A percentile compares a stretch with the other conserved stretches of the same genome.
phyloP scores from a whole-genome alignment of 1,140 invertebrate species.

The Paraescarpia echinospica region DNA sequence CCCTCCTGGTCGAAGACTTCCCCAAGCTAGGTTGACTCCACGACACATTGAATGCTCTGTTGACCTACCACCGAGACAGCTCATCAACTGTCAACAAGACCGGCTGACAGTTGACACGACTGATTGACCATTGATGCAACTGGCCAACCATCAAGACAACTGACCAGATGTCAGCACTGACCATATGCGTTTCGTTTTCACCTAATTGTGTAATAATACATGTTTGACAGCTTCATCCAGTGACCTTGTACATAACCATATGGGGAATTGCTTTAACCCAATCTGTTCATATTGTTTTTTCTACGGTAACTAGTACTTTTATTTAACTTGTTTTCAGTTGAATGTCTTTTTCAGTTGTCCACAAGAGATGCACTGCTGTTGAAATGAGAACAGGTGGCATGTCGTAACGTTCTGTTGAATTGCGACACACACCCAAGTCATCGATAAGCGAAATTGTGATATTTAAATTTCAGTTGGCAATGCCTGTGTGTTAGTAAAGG shows the following conservation, averaged over 20 bases:
- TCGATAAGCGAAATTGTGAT: neutral
- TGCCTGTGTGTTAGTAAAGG: neutral
- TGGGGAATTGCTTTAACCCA: neutral
- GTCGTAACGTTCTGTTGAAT: neutral
- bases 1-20: conserved; percentile 7
- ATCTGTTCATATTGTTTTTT: neutral
- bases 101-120: neutral
- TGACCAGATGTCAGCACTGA: neutral
- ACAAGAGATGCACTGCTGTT: neutral
- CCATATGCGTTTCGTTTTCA: neutral
- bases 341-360: neutral
- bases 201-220: neutral
- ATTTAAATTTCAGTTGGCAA: neutral
- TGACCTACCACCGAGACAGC: neutral
- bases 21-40: neutral
- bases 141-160: neutral
- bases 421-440: neutral
- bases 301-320: neutral
- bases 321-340: neutral
- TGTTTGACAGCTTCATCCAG: neutral
- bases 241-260: neutral
- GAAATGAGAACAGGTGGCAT: neutral
- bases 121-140: neutral
- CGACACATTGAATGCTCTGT: neutral
- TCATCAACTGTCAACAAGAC: neutral